Conservation (phyloP, 92 coral and sea anemone species). For the Palythoa caribaeorum region DNA sequence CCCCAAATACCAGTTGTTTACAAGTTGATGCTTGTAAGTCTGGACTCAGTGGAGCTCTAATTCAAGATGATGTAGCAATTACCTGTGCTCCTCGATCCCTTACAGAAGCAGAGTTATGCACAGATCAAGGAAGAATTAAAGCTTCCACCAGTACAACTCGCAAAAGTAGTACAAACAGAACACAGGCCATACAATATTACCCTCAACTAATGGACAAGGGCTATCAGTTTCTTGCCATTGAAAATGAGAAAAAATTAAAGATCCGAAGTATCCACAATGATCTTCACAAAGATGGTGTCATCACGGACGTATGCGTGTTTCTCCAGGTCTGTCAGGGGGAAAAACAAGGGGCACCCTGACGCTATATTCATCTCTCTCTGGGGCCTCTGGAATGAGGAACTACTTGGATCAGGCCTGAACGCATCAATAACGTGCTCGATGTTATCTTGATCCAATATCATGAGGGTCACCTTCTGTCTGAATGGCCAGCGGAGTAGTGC, state of each 20-base stretch:
- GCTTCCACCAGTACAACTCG: neutral
- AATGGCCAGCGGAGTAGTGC: conserved; percentile 38
- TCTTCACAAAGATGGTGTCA: too few relatives aligned
- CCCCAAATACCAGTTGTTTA: neutral
- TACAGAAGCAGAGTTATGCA: neutral
- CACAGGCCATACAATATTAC: too few relatives aligned
- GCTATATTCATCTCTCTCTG: conserved; percentile 84
- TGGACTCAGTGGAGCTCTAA: neutral
- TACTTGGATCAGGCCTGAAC: conserved; percentile 87
- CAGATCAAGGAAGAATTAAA: neutral
- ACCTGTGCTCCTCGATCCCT: neutral
- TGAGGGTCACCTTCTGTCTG: conserved; percentile 29
- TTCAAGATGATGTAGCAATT: neutral
- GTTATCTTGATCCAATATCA: conserved; percentile 79
- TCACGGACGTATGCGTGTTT: too few relatives aligned
- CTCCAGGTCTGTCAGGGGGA: conserved; percentile 13
- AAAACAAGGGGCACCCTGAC: conserved; percentile 89
- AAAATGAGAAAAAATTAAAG: too few relatives aligned
- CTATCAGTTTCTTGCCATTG: too few relatives aligned
- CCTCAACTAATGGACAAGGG: too few relatives aligned
- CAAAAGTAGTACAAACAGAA: neutral
- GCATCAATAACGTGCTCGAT: conserved; percentile 88
- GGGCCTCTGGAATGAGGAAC: conserved; percentile 92
- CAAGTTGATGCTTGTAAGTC: neutral
- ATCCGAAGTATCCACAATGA: too few relatives aligned